These are phyloP conservation scores for Syngnathoides biaculeatus DNA, from an alignment of 2,113 vertebrate genomes.

Conservation along the genomic window DNA sequence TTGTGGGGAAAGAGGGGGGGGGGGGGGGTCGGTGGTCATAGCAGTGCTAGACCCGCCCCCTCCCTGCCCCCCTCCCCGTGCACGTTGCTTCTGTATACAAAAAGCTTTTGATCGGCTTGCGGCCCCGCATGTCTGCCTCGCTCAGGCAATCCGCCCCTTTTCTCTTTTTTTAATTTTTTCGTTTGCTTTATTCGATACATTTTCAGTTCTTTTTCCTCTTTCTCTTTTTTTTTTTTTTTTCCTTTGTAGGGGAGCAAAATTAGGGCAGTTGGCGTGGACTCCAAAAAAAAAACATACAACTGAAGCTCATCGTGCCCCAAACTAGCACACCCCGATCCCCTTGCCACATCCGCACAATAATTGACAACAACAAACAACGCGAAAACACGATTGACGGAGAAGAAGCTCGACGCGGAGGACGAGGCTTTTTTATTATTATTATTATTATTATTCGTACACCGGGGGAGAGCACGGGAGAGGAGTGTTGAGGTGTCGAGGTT, in stretches of 20 bases:
- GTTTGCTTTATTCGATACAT: slow-evolving; percentile 56
- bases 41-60: slow-evolving; percentile 46
- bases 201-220: slow-evolving; percentile 48
- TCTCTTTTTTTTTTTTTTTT: slow-evolving; percentile 52
- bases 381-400: slow-evolving; percentile 49
- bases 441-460: no score
- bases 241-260: slow-evolving; percentile 69
- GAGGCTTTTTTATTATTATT: no score
- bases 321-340: slow-evolving; percentile 63
- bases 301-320: slow-evolving; percentile 51
- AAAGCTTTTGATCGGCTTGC: slow-evolving; percentile 50
- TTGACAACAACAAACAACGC: slow-evolving; percentile 56
- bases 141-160: slow-evolving; percentile 59
- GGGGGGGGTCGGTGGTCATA: slow-evolving; percentile 20
- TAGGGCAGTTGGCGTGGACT: slow-evolving; percentile 80
- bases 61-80: no score
- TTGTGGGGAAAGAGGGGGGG: slow-evolving; percentile 20
- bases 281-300: slow-evolving; percentile 58
- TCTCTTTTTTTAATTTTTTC: slow-evolving; percentile 41
- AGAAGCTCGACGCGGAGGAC: slow-evolving; percentile 44
- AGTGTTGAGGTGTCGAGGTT: slow-evolving; percentile 57
- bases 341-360: slow-evolving; percentile 58
- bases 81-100: slow-evolving; percentile 56
- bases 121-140: slow-evolving; percentile 69
- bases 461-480: slow-evolving; percentile 60